Evolutionary conservation across 2,113 vertebrate species (phyloP).

Genomic region (Corythoichthys intestinalis): DNA sequence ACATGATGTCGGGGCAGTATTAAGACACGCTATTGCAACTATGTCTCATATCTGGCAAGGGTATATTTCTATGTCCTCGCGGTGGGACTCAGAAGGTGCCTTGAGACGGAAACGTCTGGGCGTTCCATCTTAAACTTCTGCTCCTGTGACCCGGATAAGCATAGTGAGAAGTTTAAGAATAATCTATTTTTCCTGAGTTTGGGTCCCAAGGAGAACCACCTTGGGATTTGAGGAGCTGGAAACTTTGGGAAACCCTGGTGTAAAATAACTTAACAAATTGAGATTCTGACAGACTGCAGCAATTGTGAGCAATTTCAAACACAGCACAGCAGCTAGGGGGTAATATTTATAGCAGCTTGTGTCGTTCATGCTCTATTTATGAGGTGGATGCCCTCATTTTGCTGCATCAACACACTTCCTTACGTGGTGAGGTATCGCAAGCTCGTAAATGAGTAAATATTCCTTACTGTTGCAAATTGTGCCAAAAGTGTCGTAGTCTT

Average conservation of each 20-base stretch:
- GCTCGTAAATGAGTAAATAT: background rate
- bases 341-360: conserved; percentile 63
- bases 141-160: background rate
- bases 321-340: conserved; percentile 59
- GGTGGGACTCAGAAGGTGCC: background rate
- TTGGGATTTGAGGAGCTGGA: background rate
- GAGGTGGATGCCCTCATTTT: conserved; percentile 63
- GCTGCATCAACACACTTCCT: conserved; percentile 36
- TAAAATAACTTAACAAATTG: conserved; percentile 7
- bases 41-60: background rate
- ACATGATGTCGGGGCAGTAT: background rate
- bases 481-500: conserved; percentile 88
- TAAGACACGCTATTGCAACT: background rate
- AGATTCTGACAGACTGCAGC: conserved; percentile 46
- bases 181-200: background rate
- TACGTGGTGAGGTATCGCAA: conserved; percentile 4
- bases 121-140: background rate
- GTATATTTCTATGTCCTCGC: background rate
- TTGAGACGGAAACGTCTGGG: background rate
- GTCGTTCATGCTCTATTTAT: conserved; percentile 61
- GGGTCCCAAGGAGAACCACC: background rate
- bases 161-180: background rate
- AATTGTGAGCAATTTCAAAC: conserved; percentile 38
- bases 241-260: conserved; percentile 1
- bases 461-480: conserved; percentile 94